Conservation (phyloP, 2,113 vertebrate genomes). For the Otolemur garnettii region DNA sequence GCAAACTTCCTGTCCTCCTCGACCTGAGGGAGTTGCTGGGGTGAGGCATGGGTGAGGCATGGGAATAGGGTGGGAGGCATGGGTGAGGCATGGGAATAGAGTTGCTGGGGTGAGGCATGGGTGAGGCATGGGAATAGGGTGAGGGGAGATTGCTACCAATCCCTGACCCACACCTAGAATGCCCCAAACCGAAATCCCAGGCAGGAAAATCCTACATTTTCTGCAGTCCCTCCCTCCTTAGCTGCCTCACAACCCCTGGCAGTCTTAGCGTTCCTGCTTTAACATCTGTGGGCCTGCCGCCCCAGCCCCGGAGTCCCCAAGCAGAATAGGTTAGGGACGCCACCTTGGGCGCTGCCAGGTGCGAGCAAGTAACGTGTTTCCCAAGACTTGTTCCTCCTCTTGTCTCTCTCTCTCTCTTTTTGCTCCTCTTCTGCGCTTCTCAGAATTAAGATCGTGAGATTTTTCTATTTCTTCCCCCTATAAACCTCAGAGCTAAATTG, state of each 20-base stretch:
- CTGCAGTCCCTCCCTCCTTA: not conserved
- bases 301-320: not conserved
- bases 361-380: not conserved
- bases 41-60: not conserved
- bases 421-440: not conserved
- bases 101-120: not conserved
- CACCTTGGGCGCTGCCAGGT: not conserved
- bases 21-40: not conserved
- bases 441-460: not conserved
- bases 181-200: not conserved
- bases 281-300: not conserved
- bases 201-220: accelerated
- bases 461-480: not conserved
- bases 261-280: not conserved
- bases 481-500: not conserved
- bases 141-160: too few species aligned
- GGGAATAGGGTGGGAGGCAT: too few species aligned
- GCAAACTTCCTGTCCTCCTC: not conserved
- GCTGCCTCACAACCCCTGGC: not conserved
- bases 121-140: too few species aligned
- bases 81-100: too few species aligned
- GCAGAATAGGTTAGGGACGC: not conserved
- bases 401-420: not conserved
- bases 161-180: not conserved
- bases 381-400: not conserved